Conservation (phyloP, 2,888 invertebrate genomes). For the Drosophila leonis region DNA sequence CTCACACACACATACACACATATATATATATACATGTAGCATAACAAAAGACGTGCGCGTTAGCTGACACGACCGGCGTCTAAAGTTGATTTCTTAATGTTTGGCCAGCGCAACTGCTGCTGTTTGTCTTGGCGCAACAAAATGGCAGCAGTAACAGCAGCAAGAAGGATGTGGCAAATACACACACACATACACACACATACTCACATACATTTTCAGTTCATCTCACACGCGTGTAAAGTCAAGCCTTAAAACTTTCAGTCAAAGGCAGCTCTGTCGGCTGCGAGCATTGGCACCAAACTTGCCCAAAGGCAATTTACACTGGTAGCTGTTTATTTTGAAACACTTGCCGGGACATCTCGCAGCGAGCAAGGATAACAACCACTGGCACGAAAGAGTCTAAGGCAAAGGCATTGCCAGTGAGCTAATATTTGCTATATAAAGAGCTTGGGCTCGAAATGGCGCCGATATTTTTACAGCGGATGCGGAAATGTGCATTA, state of each 20-base stretch:
- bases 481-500: slow-evolving; percentile 80
- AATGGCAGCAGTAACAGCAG: slow-evolving; percentile 62
- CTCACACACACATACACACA: slow-evolving; percentile 27
- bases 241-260: slow-evolving; percentile 61
- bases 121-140: slow-evolving; percentile 73
- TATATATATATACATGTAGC: not conserved
- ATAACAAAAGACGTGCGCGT: slow-evolving; percentile 73
- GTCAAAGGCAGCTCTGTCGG: slow-evolving; percentile 38
- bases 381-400: slow-evolving; percentile 17
- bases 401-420: slow-evolving; percentile 28
- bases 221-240: slow-evolving; percentile 38
- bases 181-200: slow-evolving; percentile 30
- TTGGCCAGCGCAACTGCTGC: slow-evolving; percentile 61
- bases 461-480: slow-evolving; percentile 55
- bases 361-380: slow-evolving; percentile 16
- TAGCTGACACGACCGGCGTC: slow-evolving; percentile 58
- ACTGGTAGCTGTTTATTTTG: slow-evolving; percentile 79
- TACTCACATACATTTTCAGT: slow-evolving; percentile 10
- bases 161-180: slow-evolving; percentile 47
- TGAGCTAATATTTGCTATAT: slow-evolving; percentile 53
- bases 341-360: slow-evolving; percentile 78
- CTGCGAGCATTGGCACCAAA: slow-evolving; percentile 51
- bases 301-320: slow-evolving; percentile 76
- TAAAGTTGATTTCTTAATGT: slow-evolving; percentile 82
- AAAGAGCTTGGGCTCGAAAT: slow-evolving; percentile 39